phyloP scores from a whole-genome alignment of 2,888 invertebrate species.

The Philereme vetulata region DNA sequence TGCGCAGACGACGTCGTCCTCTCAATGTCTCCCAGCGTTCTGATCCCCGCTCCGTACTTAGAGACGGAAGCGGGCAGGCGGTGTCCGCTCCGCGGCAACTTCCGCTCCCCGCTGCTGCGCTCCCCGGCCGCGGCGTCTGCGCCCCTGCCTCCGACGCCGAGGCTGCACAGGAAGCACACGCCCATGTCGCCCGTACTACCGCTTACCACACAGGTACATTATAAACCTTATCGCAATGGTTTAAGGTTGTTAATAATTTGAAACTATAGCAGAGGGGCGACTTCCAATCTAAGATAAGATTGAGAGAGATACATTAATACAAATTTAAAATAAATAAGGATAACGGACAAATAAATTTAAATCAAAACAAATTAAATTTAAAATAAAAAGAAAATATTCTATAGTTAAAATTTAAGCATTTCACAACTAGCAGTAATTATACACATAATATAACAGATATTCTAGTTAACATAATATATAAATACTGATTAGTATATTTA shows the following conservation, averaged over 20 bases:
- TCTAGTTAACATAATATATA: no score
- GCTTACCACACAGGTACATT: constrained; percentile 12
- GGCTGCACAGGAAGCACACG: constrained; percentile 28
- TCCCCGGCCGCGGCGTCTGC: constrained; percentile 38
- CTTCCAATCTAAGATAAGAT: no score
- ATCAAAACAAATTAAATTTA: no score
- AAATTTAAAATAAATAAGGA: no score
- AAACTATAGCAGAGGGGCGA: no score
- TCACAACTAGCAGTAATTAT: no score
- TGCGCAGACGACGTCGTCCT: constrained; percentile 75
- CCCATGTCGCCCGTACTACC: constrained; percentile 24
- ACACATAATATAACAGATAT: no score
- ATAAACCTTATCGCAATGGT: neutral
- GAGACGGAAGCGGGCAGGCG: constrained; percentile 93
- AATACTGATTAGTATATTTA: no score
- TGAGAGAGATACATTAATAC: no score
- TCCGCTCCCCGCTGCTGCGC: constrained; percentile 63
- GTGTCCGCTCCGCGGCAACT: constrained; percentile 88
- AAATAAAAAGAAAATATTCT: no score
- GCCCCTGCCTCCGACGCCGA: constrained; percentile 37
- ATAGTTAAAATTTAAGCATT: no score
- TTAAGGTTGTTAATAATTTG: neutral
- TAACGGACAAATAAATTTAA: no score
- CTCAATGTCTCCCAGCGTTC: constrained; percentile 94
- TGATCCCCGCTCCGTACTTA: constrained; percentile 92